Percentiles rank a stretch among this genome's conserved stretches.
Conservation (phyloP, 2,888 invertebrate genomes). For the Zygogramma bicolorata region DNA sequence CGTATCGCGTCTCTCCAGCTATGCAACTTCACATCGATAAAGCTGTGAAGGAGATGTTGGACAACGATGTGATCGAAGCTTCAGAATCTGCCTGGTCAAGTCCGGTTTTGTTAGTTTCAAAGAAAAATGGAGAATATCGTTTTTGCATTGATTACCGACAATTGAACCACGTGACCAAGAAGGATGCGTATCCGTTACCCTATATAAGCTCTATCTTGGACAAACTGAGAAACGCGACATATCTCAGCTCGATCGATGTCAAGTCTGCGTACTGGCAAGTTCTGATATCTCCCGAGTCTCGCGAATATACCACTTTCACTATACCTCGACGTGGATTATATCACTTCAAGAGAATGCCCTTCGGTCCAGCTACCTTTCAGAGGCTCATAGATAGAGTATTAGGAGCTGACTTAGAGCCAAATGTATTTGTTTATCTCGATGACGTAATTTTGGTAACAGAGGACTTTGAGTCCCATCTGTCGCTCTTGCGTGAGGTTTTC, state of each 20-base stretch:
- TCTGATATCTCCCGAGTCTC: constrained; percentile 14
- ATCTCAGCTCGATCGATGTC: constrained; percentile 33
- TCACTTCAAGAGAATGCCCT: constrained; percentile 52
- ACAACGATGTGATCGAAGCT: no score
- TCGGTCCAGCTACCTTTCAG: constrained; percentile 52
- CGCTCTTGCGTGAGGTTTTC: constrained; percentile 43
- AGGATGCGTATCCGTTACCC: constrained; percentile 30
- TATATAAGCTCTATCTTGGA: constrained; percentile 21
- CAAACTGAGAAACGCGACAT: constrained; percentile 27
- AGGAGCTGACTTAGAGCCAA: constrained; percentile 44
- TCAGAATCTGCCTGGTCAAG: no score
- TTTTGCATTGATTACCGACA: constrained; percentile 49
- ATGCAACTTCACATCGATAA: no score
- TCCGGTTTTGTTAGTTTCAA: no score
- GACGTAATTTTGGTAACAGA: constrained; percentile 45
- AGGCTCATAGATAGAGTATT: constrained; percentile 44
- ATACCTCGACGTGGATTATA: constrained; percentile 48
- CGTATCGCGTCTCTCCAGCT: no score
- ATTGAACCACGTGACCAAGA: constrained; percentile 44
- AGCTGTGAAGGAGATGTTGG: no score
- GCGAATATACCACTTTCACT: constrained; percentile 52
- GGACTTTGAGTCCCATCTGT: constrained; percentile 40
- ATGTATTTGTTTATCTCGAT: constrained; percentile 48
- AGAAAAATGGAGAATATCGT: constrained; percentile 47
- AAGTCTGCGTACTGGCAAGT: constrained; percentile 33